These are phyloP conservation scores for Mionectes macconnelli DNA, from an alignment of 2,113 vertebrate species.

Conservation along the genomic window DNA sequence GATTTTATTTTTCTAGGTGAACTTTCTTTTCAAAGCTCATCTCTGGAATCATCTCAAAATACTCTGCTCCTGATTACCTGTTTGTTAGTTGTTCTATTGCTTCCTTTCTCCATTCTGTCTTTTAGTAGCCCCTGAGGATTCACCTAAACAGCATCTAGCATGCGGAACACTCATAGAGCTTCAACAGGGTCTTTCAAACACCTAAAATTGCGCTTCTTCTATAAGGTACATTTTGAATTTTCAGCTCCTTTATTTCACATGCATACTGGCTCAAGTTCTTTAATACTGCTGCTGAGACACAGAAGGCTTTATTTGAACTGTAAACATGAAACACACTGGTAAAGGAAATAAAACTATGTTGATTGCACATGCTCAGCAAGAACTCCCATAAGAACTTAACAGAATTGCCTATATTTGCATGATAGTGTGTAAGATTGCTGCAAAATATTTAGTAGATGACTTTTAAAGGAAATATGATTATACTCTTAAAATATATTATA, in stretches of 20 bases:
- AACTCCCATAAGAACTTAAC: background rate
- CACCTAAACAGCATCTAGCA: background rate
- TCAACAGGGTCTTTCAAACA: background rate
- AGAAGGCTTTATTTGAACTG: background rate
- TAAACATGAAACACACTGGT: background rate
- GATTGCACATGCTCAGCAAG: background rate
- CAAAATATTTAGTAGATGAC: background rate
- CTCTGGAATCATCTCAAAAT: background rate
- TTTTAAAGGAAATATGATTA: background rate
- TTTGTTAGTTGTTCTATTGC: background rate
- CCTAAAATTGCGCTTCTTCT: background rate
- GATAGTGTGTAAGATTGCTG: rapidly evolving
- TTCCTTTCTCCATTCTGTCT: background rate
- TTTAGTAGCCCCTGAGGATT: background rate
- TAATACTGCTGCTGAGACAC: background rate
- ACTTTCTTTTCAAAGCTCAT: background rate
- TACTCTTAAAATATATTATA: background rate
- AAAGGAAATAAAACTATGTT: background rate
- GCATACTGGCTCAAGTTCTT: background rate
- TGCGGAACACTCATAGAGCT: background rate
- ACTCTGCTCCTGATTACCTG: background rate
- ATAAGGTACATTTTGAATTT: background rate
- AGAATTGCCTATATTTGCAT: background rate
- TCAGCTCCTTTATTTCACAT: background rate
- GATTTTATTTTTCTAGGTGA: background rate